Base-by-base conservation (phyloP, 2,888 invertebrate genomes). In the Stenchaetothrips biformis region DNA sequence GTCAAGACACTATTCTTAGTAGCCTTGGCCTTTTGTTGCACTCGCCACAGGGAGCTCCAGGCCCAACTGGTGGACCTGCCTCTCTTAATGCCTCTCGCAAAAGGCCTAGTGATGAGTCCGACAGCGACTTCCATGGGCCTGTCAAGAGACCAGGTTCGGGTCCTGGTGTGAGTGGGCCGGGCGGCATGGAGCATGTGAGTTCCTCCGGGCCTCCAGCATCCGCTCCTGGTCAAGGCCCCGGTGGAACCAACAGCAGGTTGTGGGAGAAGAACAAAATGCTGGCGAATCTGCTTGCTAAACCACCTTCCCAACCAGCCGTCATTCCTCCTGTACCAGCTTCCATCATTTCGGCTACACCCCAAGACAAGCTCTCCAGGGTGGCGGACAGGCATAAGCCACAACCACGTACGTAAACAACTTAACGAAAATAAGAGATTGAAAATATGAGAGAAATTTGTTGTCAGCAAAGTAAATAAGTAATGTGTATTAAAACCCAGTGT, bases 181-280 rank as follows among this genome's bases (percentile, higher is more conserved):
- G 62, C 13, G 48, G 79, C 80, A 74, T 77, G 79, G 67, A 78
- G 80, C 11, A 74, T 81, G n/a, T 80, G 81, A 8, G 53, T 80
- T 7, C 80, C 82, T 27, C 82, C 82, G 25, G 81, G 82, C 21
- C 82, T 82, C 49, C 83, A 82, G 27, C 81, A 79, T 13, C 81
- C 79, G 25, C 79, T 2, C 81, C 80, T 9, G 48, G 74, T 7
- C 27, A 37, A 37, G 37, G 78, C 77, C 6, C 81, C 48, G 25
- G 79, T 81, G 78, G 79, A 62, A 78, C 80, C 27, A 83, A 83
- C 80, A 94, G 93, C 84, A 91, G 92, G 83, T 88, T 96, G 79
- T 94, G 94, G 87, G 92, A 94, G 87, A 92, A 92, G 86, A 96
- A 96, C 86, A 92, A 92, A 86, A 95, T 96, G 92, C 89, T 96